Percentiles rank a stretch among this genome's conserved stretches.
phyloP scores from a whole-genome alignment of 2,113 vertebrate species.

The Rhipidura dahli region DNA sequence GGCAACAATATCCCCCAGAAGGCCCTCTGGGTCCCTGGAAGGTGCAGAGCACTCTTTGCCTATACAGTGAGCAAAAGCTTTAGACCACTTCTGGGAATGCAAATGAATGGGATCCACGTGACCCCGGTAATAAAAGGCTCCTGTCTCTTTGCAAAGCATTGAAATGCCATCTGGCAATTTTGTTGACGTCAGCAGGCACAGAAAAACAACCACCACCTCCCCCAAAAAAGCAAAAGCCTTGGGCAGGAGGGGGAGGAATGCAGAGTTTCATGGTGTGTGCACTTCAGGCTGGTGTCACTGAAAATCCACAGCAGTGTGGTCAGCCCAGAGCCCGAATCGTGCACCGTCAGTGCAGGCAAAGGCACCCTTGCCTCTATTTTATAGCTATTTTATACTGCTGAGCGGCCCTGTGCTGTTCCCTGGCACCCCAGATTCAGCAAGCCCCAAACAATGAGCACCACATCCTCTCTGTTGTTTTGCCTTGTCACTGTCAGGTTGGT shows the following conservation, averaged over 20 bases:
- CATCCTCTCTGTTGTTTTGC: background rate
- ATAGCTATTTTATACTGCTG: rapidly evolving
- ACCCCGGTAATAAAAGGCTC: slow-evolving; percentile 74
- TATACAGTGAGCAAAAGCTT: slow-evolving; percentile 53
- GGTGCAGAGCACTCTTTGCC: slow-evolving; percentile 43
- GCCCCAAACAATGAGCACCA: rapidly evolving
- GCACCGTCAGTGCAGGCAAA: background rate
- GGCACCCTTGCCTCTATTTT: rapidly evolving
- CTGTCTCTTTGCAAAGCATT: slow-evolving; percentile 73
- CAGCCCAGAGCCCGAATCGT: background rate
- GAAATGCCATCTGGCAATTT: slow-evolving; percentile 78
- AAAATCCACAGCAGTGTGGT: background rate
- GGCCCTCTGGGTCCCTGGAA: slow-evolving; percentile 26
- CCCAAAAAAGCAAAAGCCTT: slow-evolving; percentile 42
- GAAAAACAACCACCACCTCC: slow-evolving; percentile 71
- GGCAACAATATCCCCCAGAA: slow-evolving; percentile 16
- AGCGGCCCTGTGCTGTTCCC: background rate
- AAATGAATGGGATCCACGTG: slow-evolving; percentile 68
- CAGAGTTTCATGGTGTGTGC: background rate
- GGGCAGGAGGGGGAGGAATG: slow-evolving; percentile 6
- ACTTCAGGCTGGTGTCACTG: background rate
- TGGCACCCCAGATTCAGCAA: background rate
- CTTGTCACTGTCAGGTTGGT: background rate
- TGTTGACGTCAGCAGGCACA: slow-evolving; percentile 75
- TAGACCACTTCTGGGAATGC: slow-evolving; percentile 71